phyloP scores from a whole-genome alignment of 2,888 invertebrate genomes.

The Drosophila colorata region DNA sequence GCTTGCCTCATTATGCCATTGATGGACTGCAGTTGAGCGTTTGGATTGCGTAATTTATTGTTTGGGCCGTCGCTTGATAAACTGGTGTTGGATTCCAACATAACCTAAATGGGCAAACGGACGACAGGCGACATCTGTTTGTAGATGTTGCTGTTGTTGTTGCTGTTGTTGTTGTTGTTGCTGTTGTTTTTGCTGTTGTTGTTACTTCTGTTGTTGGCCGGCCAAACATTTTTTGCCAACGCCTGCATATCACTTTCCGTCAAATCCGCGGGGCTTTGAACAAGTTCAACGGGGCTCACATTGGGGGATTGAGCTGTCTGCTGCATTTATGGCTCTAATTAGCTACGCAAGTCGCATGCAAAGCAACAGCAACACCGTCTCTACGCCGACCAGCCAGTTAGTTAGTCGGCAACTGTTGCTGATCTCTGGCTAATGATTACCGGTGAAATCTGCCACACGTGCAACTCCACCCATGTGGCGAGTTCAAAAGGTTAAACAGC shows the following conservation, averaged over 20 bases:
- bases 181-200: slow-evolving; percentile 28
- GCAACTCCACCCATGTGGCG: slow-evolving; percentile 54
- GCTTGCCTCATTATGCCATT: slow-evolving; percentile 80
- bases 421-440: slow-evolving; percentile 68
- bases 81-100: slow-evolving; percentile 74
- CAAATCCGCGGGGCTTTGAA: slow-evolving; percentile 71
- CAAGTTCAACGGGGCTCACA: slow-evolving; percentile 44
- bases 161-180: slow-evolving; percentile 18
- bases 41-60: slow-evolving; percentile 84
- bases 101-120: slow-evolving; percentile 74
- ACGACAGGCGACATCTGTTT: slow-evolving; percentile 67
- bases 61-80: slow-evolving; percentile 79
- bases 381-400: background rate
- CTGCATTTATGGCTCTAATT: slow-evolving; percentile 82
- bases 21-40: slow-evolving; percentile 83
- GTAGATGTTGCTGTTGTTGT: slow-evolving; percentile 37
- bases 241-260: slow-evolving; percentile 79
- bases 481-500: slow-evolving; percentile 82
- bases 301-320: slow-evolving; percentile 60
- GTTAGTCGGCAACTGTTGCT: slow-evolving; percentile 30
- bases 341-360: slow-evolving; percentile 83
- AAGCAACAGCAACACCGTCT: slow-evolving; percentile 45
- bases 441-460: slow-evolving; percentile 54
- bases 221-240: slow-evolving; percentile 71
- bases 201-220: slow-evolving; percentile 15